Conservation (phyloP, 1,140 invertebrate species). For the Oreohelix idahoensis region DNA sequence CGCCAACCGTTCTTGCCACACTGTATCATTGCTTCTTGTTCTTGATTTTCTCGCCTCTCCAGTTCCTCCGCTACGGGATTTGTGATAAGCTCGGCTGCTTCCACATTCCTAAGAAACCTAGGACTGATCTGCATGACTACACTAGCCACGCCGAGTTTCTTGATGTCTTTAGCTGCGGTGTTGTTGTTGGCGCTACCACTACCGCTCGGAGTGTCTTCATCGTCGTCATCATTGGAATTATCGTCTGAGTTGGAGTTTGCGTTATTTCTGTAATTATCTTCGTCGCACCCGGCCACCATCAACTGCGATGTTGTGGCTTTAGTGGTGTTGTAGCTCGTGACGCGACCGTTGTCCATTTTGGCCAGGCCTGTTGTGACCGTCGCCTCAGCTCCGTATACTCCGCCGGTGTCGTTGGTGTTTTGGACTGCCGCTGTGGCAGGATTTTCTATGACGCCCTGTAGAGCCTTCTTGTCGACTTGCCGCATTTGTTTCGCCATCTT, state of each 20-base stretch:
- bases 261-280: conserved; percentile 79
- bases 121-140: not conserved
- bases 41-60: conserved; percentile 38
- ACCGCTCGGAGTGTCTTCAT: conserved; percentile 75
- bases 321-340: conserved; percentile 75
- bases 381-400: conserved; percentile 50
- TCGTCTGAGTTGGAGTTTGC: conserved; percentile 81
- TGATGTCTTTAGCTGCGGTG: conserved; percentile 66
- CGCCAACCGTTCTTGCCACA: conserved; percentile 35
- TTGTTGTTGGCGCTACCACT: conserved; percentile 76
- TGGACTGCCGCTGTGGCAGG: conserved; percentile 32
- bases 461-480: conserved; percentile 44
- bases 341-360: conserved; percentile 59
- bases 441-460: conserved; percentile 67
- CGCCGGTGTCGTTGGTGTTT: conserved; percentile 1
- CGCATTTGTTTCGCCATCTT: conserved; percentile 59
- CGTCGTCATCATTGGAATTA: conserved; percentile 79
- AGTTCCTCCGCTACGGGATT: conserved; percentile 57
- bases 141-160: conserved; percentile 34
- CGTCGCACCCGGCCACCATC: conserved; percentile 69
- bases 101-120: not conserved
- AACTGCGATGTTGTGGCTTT: conserved; percentile 36
- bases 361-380: conserved; percentile 63
- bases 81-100: conserved; percentile 71
- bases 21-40: not conserved